Conservation (phyloP, 2,113 vertebrate genomes). For the Centropus bengalensis region DNA sequence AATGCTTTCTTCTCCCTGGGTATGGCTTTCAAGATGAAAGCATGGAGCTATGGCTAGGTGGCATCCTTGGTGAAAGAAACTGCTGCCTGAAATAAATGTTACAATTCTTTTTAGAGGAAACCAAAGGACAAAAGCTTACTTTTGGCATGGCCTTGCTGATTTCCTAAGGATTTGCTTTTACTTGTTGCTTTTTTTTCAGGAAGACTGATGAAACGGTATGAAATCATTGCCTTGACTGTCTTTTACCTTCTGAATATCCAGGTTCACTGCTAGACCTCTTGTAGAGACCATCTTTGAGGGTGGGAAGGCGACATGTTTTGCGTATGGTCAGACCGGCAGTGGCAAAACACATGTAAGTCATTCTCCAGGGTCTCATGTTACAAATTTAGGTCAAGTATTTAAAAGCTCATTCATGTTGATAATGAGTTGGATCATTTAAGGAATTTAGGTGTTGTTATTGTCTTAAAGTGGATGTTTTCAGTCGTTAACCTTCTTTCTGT, state of each 20-base stretch:
- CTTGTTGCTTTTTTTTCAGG: not conserved
- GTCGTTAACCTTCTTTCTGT: not conserved
- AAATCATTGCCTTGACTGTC: not conserved
- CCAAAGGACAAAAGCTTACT: not conserved
- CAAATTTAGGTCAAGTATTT: not conserved
- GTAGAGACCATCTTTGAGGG: conserved; percentile 93
- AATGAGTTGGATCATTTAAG: not conserved
- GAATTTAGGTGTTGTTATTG: not conserved
- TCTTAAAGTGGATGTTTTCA: not conserved
- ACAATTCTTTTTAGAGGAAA: not conserved
- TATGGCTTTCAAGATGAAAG: not conserved
- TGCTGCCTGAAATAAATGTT: not conserved
- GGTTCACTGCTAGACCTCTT: conserved; percentile 92
- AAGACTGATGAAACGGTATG: not conserved
- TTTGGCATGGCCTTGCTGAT: not conserved
- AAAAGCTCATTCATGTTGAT: not conserved
- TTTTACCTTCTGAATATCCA: conserved; percentile 56
- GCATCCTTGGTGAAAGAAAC: not conserved
- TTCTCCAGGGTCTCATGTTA: not conserved
- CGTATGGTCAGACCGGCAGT: conserved; percentile 96
- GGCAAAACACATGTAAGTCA: conserved; percentile 95
- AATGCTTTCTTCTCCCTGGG: conserved; percentile 7
- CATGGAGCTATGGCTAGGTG: not conserved
- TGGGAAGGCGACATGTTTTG: conserved; percentile 94
- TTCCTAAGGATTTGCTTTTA: not conserved